Conservation (phyloP, 2,797 vertebrate genomes). For the Hemitrygon akajei region DNA sequence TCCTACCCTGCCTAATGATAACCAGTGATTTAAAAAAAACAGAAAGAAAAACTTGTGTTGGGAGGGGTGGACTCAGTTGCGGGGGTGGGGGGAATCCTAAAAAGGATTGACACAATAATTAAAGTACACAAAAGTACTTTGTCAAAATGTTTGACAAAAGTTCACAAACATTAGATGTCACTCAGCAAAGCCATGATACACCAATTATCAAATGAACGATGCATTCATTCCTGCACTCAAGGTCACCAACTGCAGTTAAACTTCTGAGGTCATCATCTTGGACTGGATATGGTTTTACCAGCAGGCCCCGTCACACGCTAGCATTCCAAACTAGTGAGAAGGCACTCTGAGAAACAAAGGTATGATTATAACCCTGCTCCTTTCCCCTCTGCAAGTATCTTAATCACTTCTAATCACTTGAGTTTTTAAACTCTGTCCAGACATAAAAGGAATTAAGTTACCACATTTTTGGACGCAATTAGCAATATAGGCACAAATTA, state of each 20-base stretch:
- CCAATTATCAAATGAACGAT: background rate
- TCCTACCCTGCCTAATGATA: background rate
- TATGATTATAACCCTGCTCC: background rate
- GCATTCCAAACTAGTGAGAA: conserved; percentile 27
- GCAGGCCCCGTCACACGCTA: background rate
- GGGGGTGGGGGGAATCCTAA: background rate
- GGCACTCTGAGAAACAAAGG: conserved; percentile 7
- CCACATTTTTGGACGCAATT: background rate
- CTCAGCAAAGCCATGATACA: background rate
- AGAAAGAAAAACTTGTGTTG: background rate
- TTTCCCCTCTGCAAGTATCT: background rate
- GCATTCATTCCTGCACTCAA: background rate
- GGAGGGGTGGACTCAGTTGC: background rate
- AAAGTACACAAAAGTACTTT: background rate
- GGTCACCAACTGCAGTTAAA: conserved; percentile 14
- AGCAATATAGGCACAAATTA: background rate
- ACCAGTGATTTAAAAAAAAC: background rate
- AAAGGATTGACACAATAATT: background rate
- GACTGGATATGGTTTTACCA: background rate
- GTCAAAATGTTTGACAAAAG: no score
- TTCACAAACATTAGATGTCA: background rate
- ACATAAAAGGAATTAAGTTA: background rate
- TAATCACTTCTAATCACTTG: background rate
- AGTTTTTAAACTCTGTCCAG: background rate
- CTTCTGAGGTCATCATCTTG: conserved; percentile 14